Percentiles rank a stretch among this genome's conserved stretches.
phyloP scores from a whole-genome alignment of 35 echinoderm and acorn worm species.

The Lytechinus pictus region DNA sequence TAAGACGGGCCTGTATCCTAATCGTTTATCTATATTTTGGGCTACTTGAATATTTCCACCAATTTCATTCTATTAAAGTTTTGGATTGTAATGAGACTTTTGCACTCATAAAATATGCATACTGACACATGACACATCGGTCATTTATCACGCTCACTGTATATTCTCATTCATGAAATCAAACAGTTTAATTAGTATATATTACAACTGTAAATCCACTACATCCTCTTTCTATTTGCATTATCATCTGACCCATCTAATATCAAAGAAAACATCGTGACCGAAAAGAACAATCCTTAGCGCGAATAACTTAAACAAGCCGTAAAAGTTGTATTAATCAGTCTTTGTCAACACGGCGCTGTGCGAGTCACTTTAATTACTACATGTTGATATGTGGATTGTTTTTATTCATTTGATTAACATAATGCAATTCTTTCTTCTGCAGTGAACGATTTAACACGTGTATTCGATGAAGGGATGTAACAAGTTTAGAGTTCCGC shows the following conservation, averaged over 20 bases:
- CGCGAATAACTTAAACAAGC: background rate
- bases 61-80: too few relatives aligned
- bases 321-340: background rate
- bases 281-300: background rate
- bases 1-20: too few relatives aligned
- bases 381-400: background rate
- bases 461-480: background rate
- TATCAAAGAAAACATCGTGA: background rate
- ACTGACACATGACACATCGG: too few relatives aligned
- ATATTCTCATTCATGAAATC: too few relatives aligned
- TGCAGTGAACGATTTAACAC: background rate
- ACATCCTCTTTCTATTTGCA: background rate
- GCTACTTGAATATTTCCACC: too few relatives aligned
- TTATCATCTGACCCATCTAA: background rate
- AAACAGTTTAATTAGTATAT: background rate
- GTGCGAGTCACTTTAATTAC: background rate
- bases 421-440: background rate
- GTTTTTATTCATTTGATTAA: background rate
- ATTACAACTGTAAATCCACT: background rate
- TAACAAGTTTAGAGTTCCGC: background rate
- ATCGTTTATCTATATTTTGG: too few relatives aligned
- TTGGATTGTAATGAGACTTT: too few relatives aligned
- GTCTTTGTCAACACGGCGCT: background rate
- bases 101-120: too few relatives aligned
- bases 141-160: too few relatives aligned